Evolutionary conservation across 2,797 vertebrate genomes (phyloP).

Genomic region (Urosaurus nigricauda): DNA sequence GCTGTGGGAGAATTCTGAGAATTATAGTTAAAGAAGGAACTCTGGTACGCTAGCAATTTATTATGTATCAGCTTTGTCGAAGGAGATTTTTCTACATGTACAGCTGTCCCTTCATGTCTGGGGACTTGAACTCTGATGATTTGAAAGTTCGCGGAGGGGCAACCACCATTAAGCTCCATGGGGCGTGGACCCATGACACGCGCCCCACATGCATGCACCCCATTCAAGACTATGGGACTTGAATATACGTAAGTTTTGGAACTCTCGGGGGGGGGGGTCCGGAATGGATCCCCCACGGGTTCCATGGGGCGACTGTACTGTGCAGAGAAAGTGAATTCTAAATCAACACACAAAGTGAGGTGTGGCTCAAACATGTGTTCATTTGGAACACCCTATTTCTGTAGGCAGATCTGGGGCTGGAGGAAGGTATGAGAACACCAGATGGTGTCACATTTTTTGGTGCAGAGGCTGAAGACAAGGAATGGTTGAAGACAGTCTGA

Average conservation of each 20-base stretch:
- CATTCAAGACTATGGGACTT: too few relatives aligned
- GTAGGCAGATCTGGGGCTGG: background rate
- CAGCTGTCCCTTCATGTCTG: too few relatives aligned
- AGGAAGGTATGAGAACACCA: background rate
- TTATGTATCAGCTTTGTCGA: background rate
- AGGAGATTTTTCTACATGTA: background rate
- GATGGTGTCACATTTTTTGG: background rate
- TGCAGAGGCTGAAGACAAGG: background rate
- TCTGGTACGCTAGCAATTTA: background rate
- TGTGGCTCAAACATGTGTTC: background rate
- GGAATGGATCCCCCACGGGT: too few relatives aligned
- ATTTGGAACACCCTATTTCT: background rate
- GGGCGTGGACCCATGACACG: too few relatives aligned
- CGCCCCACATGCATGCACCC: too few relatives aligned
- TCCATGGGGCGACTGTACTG: background rate
- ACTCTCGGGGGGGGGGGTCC: too few relatives aligned
- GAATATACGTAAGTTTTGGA: too few relatives aligned
- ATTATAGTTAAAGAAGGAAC: background rate
- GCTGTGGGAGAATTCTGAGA: background rate
- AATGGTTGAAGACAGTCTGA: background rate
- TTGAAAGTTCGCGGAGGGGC: too few relatives aligned
- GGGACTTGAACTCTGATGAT: too few relatives aligned
- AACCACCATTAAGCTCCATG: too few relatives aligned
- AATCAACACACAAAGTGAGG: background rate
- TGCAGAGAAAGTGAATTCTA: background rate